phyloP scores from a whole-genome alignment of 2,888 invertebrate species.

The Drymonia ruficornis region DNA sequence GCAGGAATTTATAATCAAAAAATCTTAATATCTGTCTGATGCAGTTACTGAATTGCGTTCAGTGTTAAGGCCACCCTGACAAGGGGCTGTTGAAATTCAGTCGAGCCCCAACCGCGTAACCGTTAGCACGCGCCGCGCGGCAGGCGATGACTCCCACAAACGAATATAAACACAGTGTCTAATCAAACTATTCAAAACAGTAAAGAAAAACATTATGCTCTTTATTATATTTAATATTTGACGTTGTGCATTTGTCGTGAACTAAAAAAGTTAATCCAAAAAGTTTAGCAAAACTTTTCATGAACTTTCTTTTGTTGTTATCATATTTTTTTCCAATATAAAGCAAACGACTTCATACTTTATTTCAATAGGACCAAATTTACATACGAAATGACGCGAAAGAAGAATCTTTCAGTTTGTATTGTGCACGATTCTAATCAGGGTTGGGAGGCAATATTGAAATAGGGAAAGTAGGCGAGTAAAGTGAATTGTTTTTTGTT shows the following conservation, averaged over 20 bases:
- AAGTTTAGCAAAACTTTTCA: conserved; percentile 28
- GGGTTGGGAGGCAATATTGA: conserved; percentile 17
- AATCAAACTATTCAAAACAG: conserved; percentile 11
- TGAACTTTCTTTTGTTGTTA: neutral
- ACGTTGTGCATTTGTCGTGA: neutral
- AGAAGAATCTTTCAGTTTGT: conserved; percentile 1
- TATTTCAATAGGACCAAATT: neutral
- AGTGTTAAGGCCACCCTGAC: conserved; percentile 17
- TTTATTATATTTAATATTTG: neutral
- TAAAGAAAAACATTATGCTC: neutral
- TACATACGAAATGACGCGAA: neutral
- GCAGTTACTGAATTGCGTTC: conserved; percentile 26
- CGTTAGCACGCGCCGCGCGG: conserved; percentile 28
- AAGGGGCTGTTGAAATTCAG: conserved; percentile 24
- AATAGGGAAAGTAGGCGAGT: conserved; percentile 8
- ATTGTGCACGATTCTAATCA: conserved; percentile 17
- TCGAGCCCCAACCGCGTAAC: conserved; percentile 36
- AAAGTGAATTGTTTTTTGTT: conserved; percentile 14
- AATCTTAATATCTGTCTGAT: conserved; percentile 23
- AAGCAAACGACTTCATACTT: too few relatives aligned
- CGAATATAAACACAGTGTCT: conserved; percentile 15
- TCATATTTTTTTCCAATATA: too few relatives aligned
- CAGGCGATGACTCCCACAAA: conserved; percentile 19
- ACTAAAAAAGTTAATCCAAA: neutral
- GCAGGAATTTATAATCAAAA: conserved; percentile 12